Evolutionary conservation across 2,888 invertebrate species (phyloP), one percentile per base, ranked within the genome.

Genomic region (Gerosis bhagava): DNA sequence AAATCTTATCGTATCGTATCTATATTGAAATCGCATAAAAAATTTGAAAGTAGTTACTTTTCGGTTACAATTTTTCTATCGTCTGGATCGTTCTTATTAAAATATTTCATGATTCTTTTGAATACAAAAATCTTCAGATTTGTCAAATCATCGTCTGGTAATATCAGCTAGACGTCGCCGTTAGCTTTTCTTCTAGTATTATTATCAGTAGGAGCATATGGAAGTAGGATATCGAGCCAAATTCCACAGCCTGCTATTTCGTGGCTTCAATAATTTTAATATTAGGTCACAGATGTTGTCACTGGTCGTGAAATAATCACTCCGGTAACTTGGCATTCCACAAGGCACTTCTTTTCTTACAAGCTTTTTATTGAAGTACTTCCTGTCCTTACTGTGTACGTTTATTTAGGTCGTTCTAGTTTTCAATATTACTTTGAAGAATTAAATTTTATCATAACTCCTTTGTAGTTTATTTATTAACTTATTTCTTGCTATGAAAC

Each of bases 141-240:
- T 46, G 51, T 50, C 47, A 39, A 50, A 51, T 59, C 57, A 58
- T 54, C 43, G 52, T 56, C 53, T 54, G 37, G 35, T 24, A 25
- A 45, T 37, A 8, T 28, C 12, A 50, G 48, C 17, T 51, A 57
- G 62, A 61, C 58, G 63, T 67, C 65, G 29, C n/a, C n/a, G n/a
- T 39, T 32, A 39, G 31, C 29, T 45, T 31, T 7, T 45, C 11
- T 37, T n/a, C n/a, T n/a, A n/a, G 31, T 12, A 22, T 8, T 22
- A 32, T 22, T 45, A 32, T 39, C 25, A 32, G 17, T 11, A 31
- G 16, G n/a, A 41, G 28, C 40, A 40, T 47, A 47, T 47, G 47
- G 40, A 37, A 50, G 44, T 24, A 21, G 25, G 25, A 47, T 36
- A 19, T 39, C 32, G 31, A 19, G 31, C 24, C 31, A 19, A 39